These are phyloP conservation scores for Drusus annulatus DNA, from an alignment of 1,140 invertebrate species.

Conservation along the genomic window DNA sequence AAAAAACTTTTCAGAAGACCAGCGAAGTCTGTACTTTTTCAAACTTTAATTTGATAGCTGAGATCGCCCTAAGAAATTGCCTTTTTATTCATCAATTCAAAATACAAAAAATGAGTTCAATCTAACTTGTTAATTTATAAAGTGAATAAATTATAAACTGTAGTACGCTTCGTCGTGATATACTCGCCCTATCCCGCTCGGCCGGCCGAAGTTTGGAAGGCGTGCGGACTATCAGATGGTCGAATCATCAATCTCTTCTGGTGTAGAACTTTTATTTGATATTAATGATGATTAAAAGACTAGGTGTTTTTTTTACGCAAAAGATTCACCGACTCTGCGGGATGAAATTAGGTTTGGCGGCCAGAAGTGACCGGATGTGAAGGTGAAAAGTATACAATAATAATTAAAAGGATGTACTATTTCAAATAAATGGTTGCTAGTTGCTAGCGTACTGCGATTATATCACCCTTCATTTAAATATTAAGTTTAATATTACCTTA, in stretches of 20 bases:
- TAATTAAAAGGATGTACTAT: background rate
- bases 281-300: conserved; percentile 56
- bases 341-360: background rate
- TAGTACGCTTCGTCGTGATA: background rate
- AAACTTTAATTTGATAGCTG: too few relatives aligned
- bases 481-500: background rate
- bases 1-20: too few relatives aligned
- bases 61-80: too few relatives aligned
- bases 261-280: conserved; percentile 44
- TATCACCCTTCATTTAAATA: background rate
- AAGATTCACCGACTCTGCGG: conserved; percentile 1
- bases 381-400: background rate
- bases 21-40: background rate
- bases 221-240: conserved; percentile 48
- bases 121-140: too few relatives aligned
- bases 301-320: conserved; percentile 47
- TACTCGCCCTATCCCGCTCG: background rate
- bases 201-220: background rate
- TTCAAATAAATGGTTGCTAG: background rate
- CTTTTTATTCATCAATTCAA: too few relatives aligned
- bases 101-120: too few relatives aligned
- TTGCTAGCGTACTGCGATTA: background rate
- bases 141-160: too few relatives aligned
- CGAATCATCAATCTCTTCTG: conserved; percentile 49
- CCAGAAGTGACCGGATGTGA: background rate